Percentiles rank a stretch among this genome's conserved stretches.
Evolutionary conservation across 2,797 vertebrate species (phyloP).

Genomic region (Erpetoichthys calabaricus): DNA sequence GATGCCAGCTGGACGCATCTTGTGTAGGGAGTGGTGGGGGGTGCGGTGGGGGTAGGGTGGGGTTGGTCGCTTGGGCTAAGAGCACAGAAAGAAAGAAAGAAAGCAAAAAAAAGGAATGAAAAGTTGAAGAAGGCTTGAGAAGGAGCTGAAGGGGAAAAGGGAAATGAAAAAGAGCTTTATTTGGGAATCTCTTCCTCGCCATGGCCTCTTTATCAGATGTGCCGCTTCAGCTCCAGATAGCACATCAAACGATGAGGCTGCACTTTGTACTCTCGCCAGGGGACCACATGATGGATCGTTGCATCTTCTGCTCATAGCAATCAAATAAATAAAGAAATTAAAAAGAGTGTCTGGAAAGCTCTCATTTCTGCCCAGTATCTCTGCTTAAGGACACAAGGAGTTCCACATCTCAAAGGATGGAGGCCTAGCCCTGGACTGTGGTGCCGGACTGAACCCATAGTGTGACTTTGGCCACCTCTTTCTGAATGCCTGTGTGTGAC

Average conservation of each 20-base stretch:
- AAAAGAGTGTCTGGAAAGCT: too few relatives aligned
- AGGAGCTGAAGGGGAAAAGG: constrained; percentile 15
- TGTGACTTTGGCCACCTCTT: too few relatives aligned
- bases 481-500: too few relatives aligned
- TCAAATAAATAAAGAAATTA: too few relatives aligned
- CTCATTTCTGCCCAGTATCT: too few relatives aligned
- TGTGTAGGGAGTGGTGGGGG: too few relatives aligned
- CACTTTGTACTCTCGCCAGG: constrained; percentile 67
- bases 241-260: constrained; percentile 52
- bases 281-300: constrained; percentile 65
- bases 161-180: constrained; percentile 44
- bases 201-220: constrained; percentile 66
- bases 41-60: constrained; percentile 8
- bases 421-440: too few relatives aligned
- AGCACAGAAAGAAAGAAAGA: constrained; percentile 4
- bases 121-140: constrained; percentile 6
- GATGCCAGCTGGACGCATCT: constrained; percentile 18
- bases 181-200: constrained; percentile 55
- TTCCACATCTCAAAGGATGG: too few relatives aligned
- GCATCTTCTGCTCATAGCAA: constrained; percentile 6
- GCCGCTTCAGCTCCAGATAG: constrained; percentile 54
- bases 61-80: constrained; percentile 3
- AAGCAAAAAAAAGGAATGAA: constrained; percentile 3
- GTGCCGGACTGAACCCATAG: too few relatives aligned
- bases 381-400: too few relatives aligned